Base-by-base conservation (phyloP, 2,113 vertebrate species). In the Ancistrus triradiatus region DNA sequence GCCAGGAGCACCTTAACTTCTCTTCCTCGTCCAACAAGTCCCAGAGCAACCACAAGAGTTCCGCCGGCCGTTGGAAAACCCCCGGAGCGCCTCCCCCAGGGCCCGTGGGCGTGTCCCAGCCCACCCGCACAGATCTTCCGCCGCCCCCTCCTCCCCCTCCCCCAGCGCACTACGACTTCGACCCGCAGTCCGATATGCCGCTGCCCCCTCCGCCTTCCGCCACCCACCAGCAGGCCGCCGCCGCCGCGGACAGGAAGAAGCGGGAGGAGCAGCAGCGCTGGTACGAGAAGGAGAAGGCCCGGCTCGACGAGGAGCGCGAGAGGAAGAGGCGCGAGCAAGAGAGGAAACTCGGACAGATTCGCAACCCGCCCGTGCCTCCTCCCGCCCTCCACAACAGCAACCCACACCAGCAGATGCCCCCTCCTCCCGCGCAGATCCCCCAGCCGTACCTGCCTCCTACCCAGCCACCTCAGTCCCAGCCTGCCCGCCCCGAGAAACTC, bases 281-380 rank as follows among this genome's bases (percentile, higher is more conserved):
- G 96, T 98, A 99, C 70, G 96, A 99, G 76, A 98, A 98, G 73
- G 96, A 98, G 77, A 99, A 99, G 38, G 96, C 96, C 0, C 91
- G 95, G 2, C 87, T 99, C 60, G 96, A 98, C 60, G 96, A 98
- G 63, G 96, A 98, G 69, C 87, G 96, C 35, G 95, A 99, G 67
- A 84, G 95, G 73, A 97, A 96, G 77, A 91, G 91, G 57, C 78
- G 94, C 11, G 95, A 98, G 74, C 95, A 97, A 80, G 95, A 98
- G 77, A 86, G 94, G 59, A 95, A 95, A 80, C 78, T 97, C 75
- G 96, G 93, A 5, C 94, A 97, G 79, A 91, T 97, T 76, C 91
- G 93, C 63, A 81, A 84, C 74, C 84, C 83, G 0, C 73, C 85
- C 42, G 81, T 84, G 71, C 82, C 88, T 3, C 82, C 88, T 3